A percentile compares a stretch with the other conserved stretches of the same genome.
phyloP scores from a whole-genome alignment of 2,888 invertebrate species.

The Cheiracanthium punctorium region DNA sequence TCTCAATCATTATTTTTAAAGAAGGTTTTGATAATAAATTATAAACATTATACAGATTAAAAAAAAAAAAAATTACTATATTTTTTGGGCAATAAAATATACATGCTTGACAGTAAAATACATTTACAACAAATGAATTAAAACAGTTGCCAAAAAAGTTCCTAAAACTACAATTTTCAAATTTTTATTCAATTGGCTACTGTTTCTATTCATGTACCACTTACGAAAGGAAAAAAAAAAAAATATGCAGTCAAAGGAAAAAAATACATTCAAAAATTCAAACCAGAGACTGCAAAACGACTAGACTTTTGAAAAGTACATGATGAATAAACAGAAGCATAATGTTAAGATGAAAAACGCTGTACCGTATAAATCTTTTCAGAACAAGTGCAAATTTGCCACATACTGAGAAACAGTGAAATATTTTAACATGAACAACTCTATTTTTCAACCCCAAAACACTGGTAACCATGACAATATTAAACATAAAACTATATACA shows the following conservation, averaged over 20 bases:
- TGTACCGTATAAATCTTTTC: not conserved
- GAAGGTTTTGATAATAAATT: too few relatives aligned
- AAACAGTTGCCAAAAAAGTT: not conserved
- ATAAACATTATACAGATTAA: too few relatives aligned
- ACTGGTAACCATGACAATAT: not conserved
- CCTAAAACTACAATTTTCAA: slow-evolving; percentile 9
- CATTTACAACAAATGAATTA: too few relatives aligned
- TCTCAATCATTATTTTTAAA: too few relatives aligned
- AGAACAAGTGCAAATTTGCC: not conserved
- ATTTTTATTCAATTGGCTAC: not conserved
- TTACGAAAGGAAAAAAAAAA: not conserved
- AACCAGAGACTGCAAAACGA: slow-evolving; percentile 57
- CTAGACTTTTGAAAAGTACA: slow-evolving; percentile 58
- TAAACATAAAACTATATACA: slow-evolving; percentile 4
- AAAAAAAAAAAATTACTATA: too few relatives aligned
- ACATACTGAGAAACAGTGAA: not conserved
- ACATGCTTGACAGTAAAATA: too few relatives aligned
- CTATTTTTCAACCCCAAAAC: not conserved
- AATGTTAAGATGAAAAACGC: not conserved
- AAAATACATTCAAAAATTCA: slow-evolving; percentile 29
- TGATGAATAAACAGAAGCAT: slow-evolving; percentile 45
- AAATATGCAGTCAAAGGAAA: not conserved
- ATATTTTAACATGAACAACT: not conserved
- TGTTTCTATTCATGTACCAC: slow-evolving; percentile 6
- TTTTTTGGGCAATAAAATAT: too few relatives aligned